A percentile compares a stretch with the other conserved stretches of the same genome.
phyloP scores from a whole-genome alignment of 2,888 invertebrate genomes.

The Aphidoletes aphidimyza region DNA sequence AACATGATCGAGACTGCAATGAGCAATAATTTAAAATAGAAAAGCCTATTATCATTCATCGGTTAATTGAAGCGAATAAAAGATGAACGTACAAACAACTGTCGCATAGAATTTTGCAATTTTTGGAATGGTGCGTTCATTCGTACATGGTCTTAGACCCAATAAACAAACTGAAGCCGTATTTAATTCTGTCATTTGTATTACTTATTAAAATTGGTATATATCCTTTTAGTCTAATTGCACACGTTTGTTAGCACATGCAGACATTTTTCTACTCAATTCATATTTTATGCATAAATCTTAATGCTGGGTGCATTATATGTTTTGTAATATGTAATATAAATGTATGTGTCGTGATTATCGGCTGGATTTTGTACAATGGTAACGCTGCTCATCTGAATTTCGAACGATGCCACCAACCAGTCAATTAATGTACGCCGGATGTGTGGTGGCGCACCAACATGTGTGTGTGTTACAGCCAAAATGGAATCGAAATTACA shows the following conservation, averaged over 20 bases:
- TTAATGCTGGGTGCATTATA: background rate
- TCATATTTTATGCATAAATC: background rate
- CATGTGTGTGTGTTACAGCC: background rate
- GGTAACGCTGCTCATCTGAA: background rate
- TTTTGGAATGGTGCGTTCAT: too few species aligned
- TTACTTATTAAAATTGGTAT: constrained; percentile 1
- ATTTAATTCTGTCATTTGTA: background rate
- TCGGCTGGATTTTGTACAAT: background rate
- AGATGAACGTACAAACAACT: background rate
- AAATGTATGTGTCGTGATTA: constrained; percentile 20
- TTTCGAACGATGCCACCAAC: background rate
- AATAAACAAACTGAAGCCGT: too few species aligned
- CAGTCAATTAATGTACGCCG: background rate
- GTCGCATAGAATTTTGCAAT: too few species aligned
- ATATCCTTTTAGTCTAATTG: background rate
- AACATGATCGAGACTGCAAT: background rate
- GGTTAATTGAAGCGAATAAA: background rate
- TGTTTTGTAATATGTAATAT: background rate
- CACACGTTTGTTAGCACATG: background rate
- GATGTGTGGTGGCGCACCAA: background rate
- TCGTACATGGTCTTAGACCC: too few species aligned
- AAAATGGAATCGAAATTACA: constrained; percentile 21
- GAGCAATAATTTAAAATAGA: too few species aligned
- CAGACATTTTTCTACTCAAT: background rate
- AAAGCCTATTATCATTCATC: background rate